phyloP scores from a whole-genome alignment of 23 tunicate species.

The Trididemnum miniatum region DNA sequence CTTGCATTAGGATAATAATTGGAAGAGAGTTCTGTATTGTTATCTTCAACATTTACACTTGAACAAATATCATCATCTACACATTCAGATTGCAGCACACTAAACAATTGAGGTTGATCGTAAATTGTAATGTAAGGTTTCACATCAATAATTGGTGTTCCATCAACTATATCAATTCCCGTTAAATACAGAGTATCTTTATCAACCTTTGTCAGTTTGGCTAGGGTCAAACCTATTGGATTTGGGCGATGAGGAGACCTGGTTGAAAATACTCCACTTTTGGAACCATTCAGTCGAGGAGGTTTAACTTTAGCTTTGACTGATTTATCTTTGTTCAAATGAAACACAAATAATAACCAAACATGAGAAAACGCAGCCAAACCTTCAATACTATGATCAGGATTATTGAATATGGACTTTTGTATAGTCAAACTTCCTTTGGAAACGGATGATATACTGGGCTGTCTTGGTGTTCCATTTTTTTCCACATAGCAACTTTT shows the following conservation, averaged over 20 bases:
- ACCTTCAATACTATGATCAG: slow-evolving; percentile 91
- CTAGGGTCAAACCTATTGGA: slow-evolving; percentile 90
- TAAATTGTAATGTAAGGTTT: slow-evolving; percentile 90
- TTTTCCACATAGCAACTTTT: slow-evolving; percentile 72
- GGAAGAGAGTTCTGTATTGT: background rate
- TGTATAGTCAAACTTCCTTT: slow-evolving; percentile 62
- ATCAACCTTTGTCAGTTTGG: slow-evolving; percentile 68
- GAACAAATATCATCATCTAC: background rate
- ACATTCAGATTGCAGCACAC: background rate
- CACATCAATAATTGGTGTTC: slow-evolving; percentile 94
- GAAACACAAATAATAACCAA: slow-evolving; percentile 94
- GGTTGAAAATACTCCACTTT: slow-evolving; percentile 94
- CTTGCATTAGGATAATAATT: background rate
- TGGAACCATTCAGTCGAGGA: slow-evolving; percentile 89
- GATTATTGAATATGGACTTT: slow-evolving; percentile 78
- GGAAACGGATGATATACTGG: slow-evolving; percentile 53
- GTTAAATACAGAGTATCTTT: slow-evolving; percentile 55
- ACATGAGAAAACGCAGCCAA: slow-evolving; percentile 85
- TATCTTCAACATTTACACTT: background rate
- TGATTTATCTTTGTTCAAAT: slow-evolving; percentile 74
- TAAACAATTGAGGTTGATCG: slow-evolving; percentile 42
- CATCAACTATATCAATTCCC: slow-evolving; percentile 89
- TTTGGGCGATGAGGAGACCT: slow-evolving; percentile 96
- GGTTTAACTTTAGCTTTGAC: slow-evolving; percentile 95
- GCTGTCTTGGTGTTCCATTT: slow-evolving; percentile 98